Conservation (phyloP, 2,113 vertebrate genomes). For the Xenotilapia flavipinnis region DNA sequence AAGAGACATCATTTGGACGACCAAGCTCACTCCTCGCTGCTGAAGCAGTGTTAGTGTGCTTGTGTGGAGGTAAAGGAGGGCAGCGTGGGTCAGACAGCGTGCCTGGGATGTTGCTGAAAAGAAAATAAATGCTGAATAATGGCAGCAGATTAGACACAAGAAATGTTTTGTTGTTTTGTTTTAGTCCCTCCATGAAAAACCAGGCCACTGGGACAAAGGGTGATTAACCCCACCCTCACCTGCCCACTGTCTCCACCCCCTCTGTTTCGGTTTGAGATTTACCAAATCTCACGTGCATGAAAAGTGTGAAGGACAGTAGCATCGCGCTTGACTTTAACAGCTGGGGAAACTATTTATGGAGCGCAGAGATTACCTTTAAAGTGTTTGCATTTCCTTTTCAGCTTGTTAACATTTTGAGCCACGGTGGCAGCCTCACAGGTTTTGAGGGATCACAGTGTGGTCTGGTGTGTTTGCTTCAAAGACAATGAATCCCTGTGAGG, state of each 20-base stretch:
- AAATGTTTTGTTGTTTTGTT: slow-evolving; percentile 4
- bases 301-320: not conserved
- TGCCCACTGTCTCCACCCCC: not conserved
- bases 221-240: slow-evolving; percentile 15
- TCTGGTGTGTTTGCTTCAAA: not conserved
- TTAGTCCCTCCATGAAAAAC: not conserved
- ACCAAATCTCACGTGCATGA: not conserved
- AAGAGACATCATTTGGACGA: not conserved
- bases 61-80: not conserved
- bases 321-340: not conserved
- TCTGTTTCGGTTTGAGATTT: not conserved
- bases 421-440: not conserved
- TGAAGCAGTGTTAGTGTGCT: not conserved
- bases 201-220: slow-evolving; percentile 47
- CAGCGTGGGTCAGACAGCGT: not conserved
- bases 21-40: not conserved
- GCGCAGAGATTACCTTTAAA: not conserved
- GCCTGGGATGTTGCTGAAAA: not conserved
- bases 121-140: slow-evolving; percentile 4
- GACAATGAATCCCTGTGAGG: not conserved
- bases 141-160: not conserved
- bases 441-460: not conserved
- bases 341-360: not conserved
- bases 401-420: not conserved
- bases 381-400: not conserved